Percentiles rank a stretch among this genome's conserved stretches.
Evolutionary conservation across 2,888 invertebrate genomes (phyloP).

Genomic region (Hirtodrosophila confusa): DNA sequence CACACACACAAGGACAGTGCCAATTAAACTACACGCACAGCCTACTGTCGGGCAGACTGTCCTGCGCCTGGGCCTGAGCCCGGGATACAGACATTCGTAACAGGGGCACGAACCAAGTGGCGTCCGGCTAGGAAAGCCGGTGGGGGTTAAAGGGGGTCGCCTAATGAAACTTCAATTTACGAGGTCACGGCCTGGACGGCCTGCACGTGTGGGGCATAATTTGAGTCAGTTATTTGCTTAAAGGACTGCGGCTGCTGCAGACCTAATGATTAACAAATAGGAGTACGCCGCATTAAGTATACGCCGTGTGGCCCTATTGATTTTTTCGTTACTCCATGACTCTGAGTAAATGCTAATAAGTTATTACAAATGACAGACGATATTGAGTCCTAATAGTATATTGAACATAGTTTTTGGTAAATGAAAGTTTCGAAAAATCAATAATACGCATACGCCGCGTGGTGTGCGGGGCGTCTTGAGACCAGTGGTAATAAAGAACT

Average conservation of each 20-base stretch:
- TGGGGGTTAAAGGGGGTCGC: slow-evolving; percentile 9
- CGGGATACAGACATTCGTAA: slow-evolving; percentile 47
- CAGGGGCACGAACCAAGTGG: slow-evolving; percentile 39
- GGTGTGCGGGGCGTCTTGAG: slow-evolving; percentile 31
- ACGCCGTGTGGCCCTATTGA: slow-evolving; percentile 56
- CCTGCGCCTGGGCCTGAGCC: slow-evolving; percentile 33
- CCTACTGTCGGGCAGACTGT: slow-evolving; percentile 33
- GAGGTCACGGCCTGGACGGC: slow-evolving; percentile 77
- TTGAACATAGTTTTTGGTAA: slow-evolving; percentile 17
- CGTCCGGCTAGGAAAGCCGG: slow-evolving; percentile 22
- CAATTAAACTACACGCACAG: slow-evolving; percentile 77
- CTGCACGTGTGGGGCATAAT: slow-evolving; percentile 77
- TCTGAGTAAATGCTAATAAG: slow-evolving; percentile 57
- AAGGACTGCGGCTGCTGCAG: slow-evolving; percentile 64
- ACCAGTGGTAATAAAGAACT: slow-evolving; percentile 43
- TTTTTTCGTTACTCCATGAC: slow-evolving; percentile 42
- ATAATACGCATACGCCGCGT: slow-evolving; percentile 47
- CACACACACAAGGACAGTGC: slow-evolving; percentile 49
- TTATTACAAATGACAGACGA: slow-evolving; percentile 52
- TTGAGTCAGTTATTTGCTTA: slow-evolving; percentile 75
- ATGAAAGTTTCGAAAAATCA: slow-evolving; percentile 57
- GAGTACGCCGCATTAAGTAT: slow-evolving; percentile 48
- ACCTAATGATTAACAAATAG: slow-evolving; percentile 76
- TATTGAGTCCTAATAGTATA: slow-evolving; percentile 47
- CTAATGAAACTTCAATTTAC: slow-evolving; percentile 78